Evolutionary conservation across 2,113 vertebrate genomes (phyloP), one percentile per base, ranked within the genome.

Genomic region (Pseudopodoces humilis): DNA sequence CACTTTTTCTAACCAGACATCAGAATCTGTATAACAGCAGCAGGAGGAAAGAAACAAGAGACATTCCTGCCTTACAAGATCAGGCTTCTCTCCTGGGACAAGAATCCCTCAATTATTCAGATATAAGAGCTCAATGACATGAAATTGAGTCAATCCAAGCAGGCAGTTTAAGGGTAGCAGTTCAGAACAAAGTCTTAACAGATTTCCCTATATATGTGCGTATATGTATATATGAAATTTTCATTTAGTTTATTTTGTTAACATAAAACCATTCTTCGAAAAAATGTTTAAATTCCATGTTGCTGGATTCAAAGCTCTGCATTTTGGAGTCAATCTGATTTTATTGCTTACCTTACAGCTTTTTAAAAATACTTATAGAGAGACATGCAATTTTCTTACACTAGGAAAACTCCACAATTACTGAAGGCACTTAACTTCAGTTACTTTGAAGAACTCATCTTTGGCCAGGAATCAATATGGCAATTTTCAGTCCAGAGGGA

Each of bases 71-170:
- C 2, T 22, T 80, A 44, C 6, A 85, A 68, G 44, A 30, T 4
- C 0, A 0, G 24, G 7, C 11, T 77, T 69, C n/a, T 68, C 15
- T 71, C 18, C 4, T 0, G 0, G 11, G 35, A 31, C 3, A 49
- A 63, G 25, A 75, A 12, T 68, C 11, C 10, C 44, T 79, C 50
- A 75, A 1, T 68, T 68, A 68, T 27, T 55, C 16, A 78, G 64
- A 18, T 75, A 46, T 11, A 71, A 1, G 19, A 76, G 14, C 7
- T 68, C 72, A 52, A 24, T 44, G 13, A 35, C 5, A 44, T 31
- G 37, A 74, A 68, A 50, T 4, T 16, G 35, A 50, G 11, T 50
- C 59, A 88, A 75, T 64, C 21, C 55, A 52, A 89, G 13, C 3
- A 77, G 31, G 10, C 7, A 53, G 7, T 65, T 72, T 46, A 53